These are phyloP conservation scores for Charaxes varanes DNA, from an alignment of 1,140 invertebrate species.

Conservation along the genomic window DNA sequence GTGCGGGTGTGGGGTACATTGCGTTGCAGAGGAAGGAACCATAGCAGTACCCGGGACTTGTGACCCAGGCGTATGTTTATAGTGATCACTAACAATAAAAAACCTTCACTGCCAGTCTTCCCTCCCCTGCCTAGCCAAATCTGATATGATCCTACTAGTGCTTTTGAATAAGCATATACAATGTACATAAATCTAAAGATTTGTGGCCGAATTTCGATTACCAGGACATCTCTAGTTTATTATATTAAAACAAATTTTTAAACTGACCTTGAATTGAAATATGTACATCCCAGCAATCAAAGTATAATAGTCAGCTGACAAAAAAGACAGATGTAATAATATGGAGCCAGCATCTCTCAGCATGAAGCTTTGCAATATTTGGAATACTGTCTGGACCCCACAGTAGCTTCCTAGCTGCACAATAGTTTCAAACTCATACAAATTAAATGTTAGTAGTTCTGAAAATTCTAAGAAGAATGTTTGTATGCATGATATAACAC, in stretches of 20 bases:
- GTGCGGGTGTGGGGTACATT: no score
- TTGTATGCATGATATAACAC: conserved; percentile 85
- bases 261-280: conserved; percentile 86
- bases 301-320: conserved; percentile 91
- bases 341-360: conserved; percentile 87
- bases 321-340: conserved; percentile 86
- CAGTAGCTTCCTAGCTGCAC: conserved; percentile 60
- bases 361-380: conserved; percentile 84
- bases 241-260: conserved; percentile 6
- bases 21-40: no score
- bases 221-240: no score
- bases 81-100: no score
- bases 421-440: conserved; percentile 67
- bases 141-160: no score
- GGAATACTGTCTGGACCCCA: conserved; percentile 82
- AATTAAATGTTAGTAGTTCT: conserved; percentile 76
- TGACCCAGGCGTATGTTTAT: no score
- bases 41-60: no score
- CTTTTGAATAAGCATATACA: no score
- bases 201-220: no score
- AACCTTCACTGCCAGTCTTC: no score
- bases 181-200: no score
- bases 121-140: no score
- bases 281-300: conserved; percentile 86
- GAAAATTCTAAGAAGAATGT: conserved; percentile 73